phyloP scores from a whole-genome alignment of 2,113 vertebrate species.

The Rallus limicola region DNA sequence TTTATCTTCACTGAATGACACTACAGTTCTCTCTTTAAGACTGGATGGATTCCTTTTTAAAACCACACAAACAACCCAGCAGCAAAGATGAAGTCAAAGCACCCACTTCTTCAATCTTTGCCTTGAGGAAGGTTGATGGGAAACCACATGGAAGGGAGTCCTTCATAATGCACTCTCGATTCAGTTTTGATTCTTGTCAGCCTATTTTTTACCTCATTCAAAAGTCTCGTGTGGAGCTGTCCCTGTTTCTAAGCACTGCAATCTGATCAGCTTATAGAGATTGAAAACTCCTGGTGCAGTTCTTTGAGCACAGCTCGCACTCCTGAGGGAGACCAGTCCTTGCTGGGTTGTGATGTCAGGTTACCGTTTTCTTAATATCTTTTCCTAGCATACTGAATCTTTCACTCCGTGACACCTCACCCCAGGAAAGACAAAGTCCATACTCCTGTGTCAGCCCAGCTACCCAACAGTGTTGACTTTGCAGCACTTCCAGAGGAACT shows the following conservation, averaged over 20 bases:
- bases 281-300: background rate
- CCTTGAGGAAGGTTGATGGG: background rate
- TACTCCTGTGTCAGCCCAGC: background rate
- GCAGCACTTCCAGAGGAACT: background rate
- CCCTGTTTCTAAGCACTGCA: background rate
- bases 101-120: background rate
- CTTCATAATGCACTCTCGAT: background rate
- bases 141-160: background rate
- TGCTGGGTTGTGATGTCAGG: rapidly evolving
- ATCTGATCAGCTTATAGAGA: background rate
- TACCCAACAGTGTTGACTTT: background rate
- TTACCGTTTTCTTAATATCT: background rate
- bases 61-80: background rate
- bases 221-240: background rate
- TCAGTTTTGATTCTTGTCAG: background rate
- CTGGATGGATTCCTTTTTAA: background rate
- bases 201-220: background rate
- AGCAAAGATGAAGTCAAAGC: background rate
- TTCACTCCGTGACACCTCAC: background rate
- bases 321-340: background rate
- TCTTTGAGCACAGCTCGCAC: background rate
- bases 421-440: background rate
- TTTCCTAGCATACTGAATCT: background rate
- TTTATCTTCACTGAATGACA: background rate
- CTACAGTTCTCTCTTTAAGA: background rate